Conservation (phyloP, 1,140 invertebrate species). For the Drusus annulatus region DNA sequence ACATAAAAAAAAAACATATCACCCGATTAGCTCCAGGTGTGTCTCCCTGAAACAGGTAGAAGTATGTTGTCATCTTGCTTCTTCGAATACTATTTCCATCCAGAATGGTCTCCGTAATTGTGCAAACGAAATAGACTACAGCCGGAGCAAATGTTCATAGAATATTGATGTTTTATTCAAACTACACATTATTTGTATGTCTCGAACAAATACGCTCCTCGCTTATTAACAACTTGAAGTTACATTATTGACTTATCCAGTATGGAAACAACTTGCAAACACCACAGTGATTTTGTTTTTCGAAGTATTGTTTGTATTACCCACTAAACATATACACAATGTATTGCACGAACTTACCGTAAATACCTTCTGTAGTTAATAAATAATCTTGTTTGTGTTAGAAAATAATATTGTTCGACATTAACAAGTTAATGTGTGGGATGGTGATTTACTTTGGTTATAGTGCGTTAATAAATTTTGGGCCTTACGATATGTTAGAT, state of each 20-base stretch:
- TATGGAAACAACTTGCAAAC: neutral
- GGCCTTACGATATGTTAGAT: too few species aligned
- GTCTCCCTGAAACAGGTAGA: neutral
- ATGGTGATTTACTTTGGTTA: neutral
- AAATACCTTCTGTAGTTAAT: too few species aligned
- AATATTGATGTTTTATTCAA: constrained; percentile 38
- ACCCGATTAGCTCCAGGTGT: neutral
- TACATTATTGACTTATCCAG: neutral
- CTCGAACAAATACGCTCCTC: neutral
- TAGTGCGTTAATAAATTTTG: too few species aligned
- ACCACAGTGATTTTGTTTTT: neutral
- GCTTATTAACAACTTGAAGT: constrained; percentile 2
- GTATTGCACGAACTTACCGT: too few species aligned
- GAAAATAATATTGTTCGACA: too few species aligned
- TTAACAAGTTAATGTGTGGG: too few species aligned
- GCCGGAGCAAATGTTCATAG: neutral
- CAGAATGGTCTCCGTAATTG: neutral
- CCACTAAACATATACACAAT: too few species aligned
- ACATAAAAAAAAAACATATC: too few species aligned
- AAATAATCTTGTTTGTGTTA: too few species aligned
- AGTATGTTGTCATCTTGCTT: neutral
- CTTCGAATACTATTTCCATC: neutral
- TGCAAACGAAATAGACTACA: constrained; percentile 1
- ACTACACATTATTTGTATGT: neutral
- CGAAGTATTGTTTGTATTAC: neutral